Conservation (phyloP, 2,888 invertebrate species). For the Cheilosia scutellata region DNA sequence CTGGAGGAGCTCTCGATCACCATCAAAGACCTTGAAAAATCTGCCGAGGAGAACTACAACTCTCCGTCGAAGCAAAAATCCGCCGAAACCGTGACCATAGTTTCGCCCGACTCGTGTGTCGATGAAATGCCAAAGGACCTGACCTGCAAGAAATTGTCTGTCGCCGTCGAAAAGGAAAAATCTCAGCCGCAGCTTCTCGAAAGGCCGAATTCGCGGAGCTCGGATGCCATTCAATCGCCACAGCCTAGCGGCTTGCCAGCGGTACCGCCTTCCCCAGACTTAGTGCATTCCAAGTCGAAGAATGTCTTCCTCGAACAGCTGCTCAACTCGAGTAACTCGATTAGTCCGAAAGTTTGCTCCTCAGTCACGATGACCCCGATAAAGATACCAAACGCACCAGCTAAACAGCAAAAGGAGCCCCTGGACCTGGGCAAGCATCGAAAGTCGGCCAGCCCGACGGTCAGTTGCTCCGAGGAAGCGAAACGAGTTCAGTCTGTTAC, state of each 20-base stretch:
- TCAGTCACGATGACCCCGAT: slow-evolving; percentile 77
- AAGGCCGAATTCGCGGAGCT: slow-evolving; percentile 88
- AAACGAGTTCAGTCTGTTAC: slow-evolving; percentile 85
- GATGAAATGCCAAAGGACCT: slow-evolving; percentile 87
- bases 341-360: slow-evolving; percentile 78
- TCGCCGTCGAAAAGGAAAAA: slow-evolving; percentile 80
- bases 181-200: slow-evolving; percentile 81
- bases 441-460: slow-evolving; percentile 89
- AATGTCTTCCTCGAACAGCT: slow-evolving; percentile 77
- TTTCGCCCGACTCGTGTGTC: slow-evolving; percentile 79
- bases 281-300: slow-evolving; percentile 85
- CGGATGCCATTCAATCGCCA: slow-evolving; percentile 90
- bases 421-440: slow-evolving; percentile 88
- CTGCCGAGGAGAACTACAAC: slow-evolving; percentile 75
- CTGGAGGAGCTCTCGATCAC: slow-evolving; percentile 85
- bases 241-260: slow-evolving; percentile 90
- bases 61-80: slow-evolving; percentile 62
- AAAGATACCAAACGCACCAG: slow-evolving; percentile 71
- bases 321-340: slow-evolving; percentile 75
- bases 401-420: slow-evolving; percentile 87
- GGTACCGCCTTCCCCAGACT: slow-evolving; percentile 89
- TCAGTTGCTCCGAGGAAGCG: slow-evolving; percentile 90
- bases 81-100: slow-evolving; percentile 71
- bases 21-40: slow-evolving; percentile 85
- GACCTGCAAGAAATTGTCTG: slow-evolving; percentile 85